These are phyloP conservation scores for Agriopis marginaria DNA, from an alignment of 2,888 invertebrate genomes.

Conservation along the genomic window DNA sequence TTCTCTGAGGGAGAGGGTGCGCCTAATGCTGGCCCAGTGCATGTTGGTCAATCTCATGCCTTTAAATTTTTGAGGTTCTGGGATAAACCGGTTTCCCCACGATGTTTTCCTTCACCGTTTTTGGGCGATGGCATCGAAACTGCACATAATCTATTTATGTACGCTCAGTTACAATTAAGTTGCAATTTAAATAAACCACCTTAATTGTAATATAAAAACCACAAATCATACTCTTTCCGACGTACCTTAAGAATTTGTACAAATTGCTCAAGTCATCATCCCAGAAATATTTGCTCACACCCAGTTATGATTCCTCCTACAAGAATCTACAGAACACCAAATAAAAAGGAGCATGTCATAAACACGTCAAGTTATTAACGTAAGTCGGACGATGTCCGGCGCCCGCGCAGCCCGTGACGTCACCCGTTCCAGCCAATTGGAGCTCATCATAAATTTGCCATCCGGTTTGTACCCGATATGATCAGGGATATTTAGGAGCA, in stretches of 20 bases:
- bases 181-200: too few relatives aligned
- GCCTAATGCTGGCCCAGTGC: too few relatives aligned
- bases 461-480: conserved; percentile 41
- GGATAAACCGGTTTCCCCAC: too few relatives aligned
- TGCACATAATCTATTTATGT: too few relatives aligned
- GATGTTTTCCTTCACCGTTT: too few relatives aligned
- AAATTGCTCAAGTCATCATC: conserved; percentile 1
- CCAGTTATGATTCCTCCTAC: conserved; percentile 15
- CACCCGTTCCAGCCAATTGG: conserved; percentile 37
- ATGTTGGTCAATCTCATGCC: too few relatives aligned
- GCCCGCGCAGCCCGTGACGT: conserved; percentile 40
- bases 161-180: too few relatives aligned
- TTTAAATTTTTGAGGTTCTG: too few relatives aligned
- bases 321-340: conserved; percentile 15
- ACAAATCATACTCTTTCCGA: background rate
- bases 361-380: conserved; percentile 32
- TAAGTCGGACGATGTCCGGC: conserved; percentile 33
- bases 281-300: conserved; percentile 7
- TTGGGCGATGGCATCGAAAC: too few relatives aligned
- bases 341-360: conserved; percentile 17
- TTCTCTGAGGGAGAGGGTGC: too few relatives aligned
- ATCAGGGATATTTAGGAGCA: conserved; percentile 26
- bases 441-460: conserved; percentile 41
- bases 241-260: background rate
- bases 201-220: background rate